A percentile compares a stretch with the other conserved stretches of the same genome.
phyloP scores from a whole-genome alignment of 2,888 invertebrate genomes.

The Pyralis farinalis region DNA sequence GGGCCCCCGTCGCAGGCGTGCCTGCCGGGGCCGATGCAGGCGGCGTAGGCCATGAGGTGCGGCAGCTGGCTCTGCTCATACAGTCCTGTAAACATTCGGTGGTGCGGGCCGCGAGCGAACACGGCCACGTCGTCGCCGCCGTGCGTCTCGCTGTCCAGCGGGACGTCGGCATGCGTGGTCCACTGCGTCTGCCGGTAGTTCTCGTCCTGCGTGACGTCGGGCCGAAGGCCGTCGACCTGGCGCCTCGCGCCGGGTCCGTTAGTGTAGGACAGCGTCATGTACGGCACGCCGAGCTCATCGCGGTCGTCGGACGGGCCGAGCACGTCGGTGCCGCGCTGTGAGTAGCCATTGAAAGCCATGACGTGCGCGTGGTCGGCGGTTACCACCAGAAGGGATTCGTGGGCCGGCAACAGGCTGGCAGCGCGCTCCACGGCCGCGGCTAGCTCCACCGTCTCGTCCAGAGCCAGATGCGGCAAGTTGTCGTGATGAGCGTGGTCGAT shows the following conservation, averaged over 20 bases:
- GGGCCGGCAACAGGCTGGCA: constrained; percentile 48
- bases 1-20: neutral
- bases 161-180: constrained; percentile 67
- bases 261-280: constrained; percentile 79
- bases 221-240: constrained; percentile 77
- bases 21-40: constrained; percentile 86
- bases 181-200: constrained; percentile 32
- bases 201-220: constrained; percentile 58
- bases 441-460: constrained; percentile 40
- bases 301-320: constrained; percentile 56
- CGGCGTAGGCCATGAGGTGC: constrained; percentile 86
- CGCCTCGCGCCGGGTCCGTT: constrained; percentile 81
- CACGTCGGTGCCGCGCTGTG: constrained; percentile 51
- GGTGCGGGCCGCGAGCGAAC: constrained; percentile 85
- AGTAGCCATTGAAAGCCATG: constrained; percentile 56
- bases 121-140: constrained; percentile 90
- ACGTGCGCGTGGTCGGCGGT: constrained; percentile 61
- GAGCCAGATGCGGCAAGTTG: constrained; percentile 55
- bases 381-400: constrained; percentile 85
- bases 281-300: constrained; percentile 71
- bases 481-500: constrained; percentile 87
- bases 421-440: constrained; percentile 80
- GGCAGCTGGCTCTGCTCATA: constrained; percentile 90
- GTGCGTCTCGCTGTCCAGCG: constrained; percentile 84
- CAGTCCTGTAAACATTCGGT: constrained; percentile 87